phyloP scores from a whole-genome alignment of 2,888 invertebrate genomes.

The Cosmopolites sordidus region DNA sequence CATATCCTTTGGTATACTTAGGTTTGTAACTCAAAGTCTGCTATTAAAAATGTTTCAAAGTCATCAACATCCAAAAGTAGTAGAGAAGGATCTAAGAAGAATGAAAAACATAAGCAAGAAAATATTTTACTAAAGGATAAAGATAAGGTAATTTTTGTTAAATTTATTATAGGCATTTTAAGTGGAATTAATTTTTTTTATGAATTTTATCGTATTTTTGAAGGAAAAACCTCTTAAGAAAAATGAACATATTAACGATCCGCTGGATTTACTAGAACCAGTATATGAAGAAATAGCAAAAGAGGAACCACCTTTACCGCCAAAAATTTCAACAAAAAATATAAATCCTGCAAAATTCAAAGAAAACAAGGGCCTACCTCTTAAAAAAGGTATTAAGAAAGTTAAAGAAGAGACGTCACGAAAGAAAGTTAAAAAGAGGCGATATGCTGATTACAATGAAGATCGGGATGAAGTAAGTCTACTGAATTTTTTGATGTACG shows the following conservation, averaged over 20 bases:
- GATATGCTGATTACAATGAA: constrained; percentile 30
- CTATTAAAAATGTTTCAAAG: constrained; percentile 10
- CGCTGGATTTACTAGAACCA: constrained; percentile 42
- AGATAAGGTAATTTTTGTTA: constrained; percentile 17
- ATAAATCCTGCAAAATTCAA: constrained; percentile 17
- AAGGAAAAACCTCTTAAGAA: constrained; percentile 15
- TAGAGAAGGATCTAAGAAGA: constrained; percentile 18
- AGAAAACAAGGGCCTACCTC: constrained; percentile 23
- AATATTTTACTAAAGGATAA: constrained; percentile 13
- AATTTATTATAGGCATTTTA: neutral
- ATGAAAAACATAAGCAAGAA: constrained; percentile 22
- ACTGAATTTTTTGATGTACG: neutral
- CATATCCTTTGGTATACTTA: neutral
- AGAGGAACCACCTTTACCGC: constrained; percentile 24
- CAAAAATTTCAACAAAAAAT: constrained; percentile 4
- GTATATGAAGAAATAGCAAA: constrained; percentile 40
- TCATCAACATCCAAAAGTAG: constrained; percentile 9
- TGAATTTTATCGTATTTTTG: neutral
- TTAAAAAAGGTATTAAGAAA: constrained; percentile 27
- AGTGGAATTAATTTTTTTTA: neutral
- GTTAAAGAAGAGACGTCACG: neutral
- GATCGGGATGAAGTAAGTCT: constrained; percentile 35
- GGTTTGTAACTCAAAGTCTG: neutral
- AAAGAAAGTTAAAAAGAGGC: constrained; percentile 31
- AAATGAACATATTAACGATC: constrained; percentile 31